Conservation (phyloP, 2,888 invertebrate genomes). For the Tethea ocularis region DNA sequence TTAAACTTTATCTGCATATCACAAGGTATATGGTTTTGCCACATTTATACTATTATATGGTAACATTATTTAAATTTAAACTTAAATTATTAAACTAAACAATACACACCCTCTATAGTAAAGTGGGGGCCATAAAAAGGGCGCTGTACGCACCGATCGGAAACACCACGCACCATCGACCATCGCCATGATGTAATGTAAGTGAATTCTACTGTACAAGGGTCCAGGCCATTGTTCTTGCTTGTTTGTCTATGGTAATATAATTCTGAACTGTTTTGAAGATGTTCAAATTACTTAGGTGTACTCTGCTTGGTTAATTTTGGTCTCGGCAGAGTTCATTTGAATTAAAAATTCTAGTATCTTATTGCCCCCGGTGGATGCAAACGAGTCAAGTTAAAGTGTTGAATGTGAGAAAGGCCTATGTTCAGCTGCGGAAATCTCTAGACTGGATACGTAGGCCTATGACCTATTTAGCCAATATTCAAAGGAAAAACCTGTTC, state of each 20-base stretch:
- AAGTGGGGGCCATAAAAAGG: conserved; percentile 13
- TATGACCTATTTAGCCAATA: too few species aligned
- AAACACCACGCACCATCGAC: conserved; percentile 27
- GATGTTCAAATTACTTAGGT: not conserved
- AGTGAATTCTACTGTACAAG: conserved; percentile 10
- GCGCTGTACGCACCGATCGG: conserved; percentile 21
- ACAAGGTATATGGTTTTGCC: too few species aligned
- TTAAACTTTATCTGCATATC: too few species aligned
- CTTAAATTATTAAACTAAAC: not conserved
- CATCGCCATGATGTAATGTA: conserved; percentile 9
- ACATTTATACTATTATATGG: too few species aligned
- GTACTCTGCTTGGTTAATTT: not conserved
- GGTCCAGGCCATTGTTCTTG: conserved; percentile 11
- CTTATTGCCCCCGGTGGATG: too few species aligned
- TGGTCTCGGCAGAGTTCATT: not conserved
- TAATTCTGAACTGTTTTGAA: not conserved
- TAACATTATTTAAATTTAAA: not conserved
- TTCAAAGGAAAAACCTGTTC: too few species aligned
- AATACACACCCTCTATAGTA: not conserved
- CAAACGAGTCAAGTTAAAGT: too few species aligned
- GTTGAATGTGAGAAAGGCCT: not conserved
- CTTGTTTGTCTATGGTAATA: conserved; percentile 4
- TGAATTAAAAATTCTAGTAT: too few species aligned
- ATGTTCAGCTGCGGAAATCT: too few species aligned
- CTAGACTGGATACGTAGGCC: too few species aligned